Percentiles rank a stretch among this genome's conserved stretches.
Conservation (phyloP, 2,113 vertebrate species). For the Archocentrus centrarchus region DNA sequence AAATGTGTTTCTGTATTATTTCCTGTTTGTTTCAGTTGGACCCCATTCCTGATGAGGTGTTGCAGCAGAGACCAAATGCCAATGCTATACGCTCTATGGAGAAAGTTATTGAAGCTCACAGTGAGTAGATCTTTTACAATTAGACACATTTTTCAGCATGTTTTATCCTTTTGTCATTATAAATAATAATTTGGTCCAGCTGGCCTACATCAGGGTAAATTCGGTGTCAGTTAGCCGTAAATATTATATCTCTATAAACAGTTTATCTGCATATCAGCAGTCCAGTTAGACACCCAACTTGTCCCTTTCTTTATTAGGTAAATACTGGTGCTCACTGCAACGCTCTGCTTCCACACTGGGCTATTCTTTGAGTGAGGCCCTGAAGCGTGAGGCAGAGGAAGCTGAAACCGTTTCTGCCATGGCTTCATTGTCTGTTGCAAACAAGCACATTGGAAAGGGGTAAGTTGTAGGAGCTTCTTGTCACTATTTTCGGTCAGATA, state of each 20-base stretch:
- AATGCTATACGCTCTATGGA: constrained; percentile 94
- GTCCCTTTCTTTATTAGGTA: constrained; percentile 80
- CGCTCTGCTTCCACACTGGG: constrained; percentile 85
- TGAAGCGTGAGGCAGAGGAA: constrained; percentile 91
- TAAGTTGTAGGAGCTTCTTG: constrained; percentile 38
- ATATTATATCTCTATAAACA: background rate
- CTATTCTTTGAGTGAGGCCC: constrained; percentile 90
- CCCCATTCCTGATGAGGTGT: constrained; percentile 89
- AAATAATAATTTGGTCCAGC: background rate
- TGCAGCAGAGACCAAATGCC: constrained; percentile 91
- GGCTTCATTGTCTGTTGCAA: constrained; percentile 94
- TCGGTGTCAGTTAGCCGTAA: background rate
- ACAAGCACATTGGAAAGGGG: constrained; percentile 91
- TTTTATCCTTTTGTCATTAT: background rate
- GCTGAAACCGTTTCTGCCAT: constrained; percentile 96
- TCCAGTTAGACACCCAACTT: background rate
- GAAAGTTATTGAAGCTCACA: constrained; percentile 92
- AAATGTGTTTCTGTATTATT: background rate
- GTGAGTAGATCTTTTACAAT: constrained; percentile 80
- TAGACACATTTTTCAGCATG: background rate
- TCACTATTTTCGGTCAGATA: background rate
- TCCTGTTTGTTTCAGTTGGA: constrained; percentile 73
- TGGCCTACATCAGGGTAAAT: background rate
- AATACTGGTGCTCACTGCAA: constrained; percentile 93
- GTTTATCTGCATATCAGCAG: background rate